A percentile compares a stretch with the other conserved stretches of the same genome.
These are phyloP conservation scores for Limulus polyphemus DNA, from an alignment of 2,888 invertebrate genomes.

Conservation along the genomic window DNA sequence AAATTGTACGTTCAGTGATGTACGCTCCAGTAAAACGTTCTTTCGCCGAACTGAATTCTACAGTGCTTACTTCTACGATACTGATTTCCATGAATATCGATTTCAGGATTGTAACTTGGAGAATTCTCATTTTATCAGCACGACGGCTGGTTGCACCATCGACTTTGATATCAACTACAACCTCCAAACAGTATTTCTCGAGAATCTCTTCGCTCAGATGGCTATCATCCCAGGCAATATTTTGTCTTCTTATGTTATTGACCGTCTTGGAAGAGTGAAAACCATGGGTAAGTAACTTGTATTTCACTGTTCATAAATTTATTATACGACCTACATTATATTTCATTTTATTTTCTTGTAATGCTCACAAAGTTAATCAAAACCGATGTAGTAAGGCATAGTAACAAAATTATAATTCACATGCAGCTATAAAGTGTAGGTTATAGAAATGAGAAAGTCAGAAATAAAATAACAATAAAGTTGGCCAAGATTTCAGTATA, in stretches of 20 bases:
- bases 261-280: constrained; percentile 38
- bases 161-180: constrained; percentile 49
- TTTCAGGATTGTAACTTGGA: constrained; percentile 48
- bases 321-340: too few relatives aligned
- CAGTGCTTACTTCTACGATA: constrained; percentile 46
- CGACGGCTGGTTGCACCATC: constrained; percentile 37
- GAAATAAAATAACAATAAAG: too few relatives aligned
- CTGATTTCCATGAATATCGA: constrained; percentile 44
- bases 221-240: constrained; percentile 40
- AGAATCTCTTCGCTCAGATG: constrained; percentile 40
- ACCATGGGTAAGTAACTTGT: constrained; percentile 36
- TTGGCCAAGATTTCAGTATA: too few relatives aligned
- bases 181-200: constrained; percentile 42
- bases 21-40: constrained; percentile 55
- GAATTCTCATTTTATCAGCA: constrained; percentile 41
- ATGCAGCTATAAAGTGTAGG: too few relatives aligned
- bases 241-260: constrained; percentile 38
- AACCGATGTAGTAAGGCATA: too few relatives aligned
- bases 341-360: too few relatives aligned
- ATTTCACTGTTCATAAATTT: too few relatives aligned
- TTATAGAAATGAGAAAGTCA: too few relatives aligned
- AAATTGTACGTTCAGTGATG: constrained; percentile 55
- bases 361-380: too few relatives aligned
- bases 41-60: constrained; percentile 50
- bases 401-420: too few relatives aligned